These are phyloP conservation scores for Scopus umbretta DNA, from an alignment of 2,113 vertebrate genomes.

Conservation along the genomic window DNA sequence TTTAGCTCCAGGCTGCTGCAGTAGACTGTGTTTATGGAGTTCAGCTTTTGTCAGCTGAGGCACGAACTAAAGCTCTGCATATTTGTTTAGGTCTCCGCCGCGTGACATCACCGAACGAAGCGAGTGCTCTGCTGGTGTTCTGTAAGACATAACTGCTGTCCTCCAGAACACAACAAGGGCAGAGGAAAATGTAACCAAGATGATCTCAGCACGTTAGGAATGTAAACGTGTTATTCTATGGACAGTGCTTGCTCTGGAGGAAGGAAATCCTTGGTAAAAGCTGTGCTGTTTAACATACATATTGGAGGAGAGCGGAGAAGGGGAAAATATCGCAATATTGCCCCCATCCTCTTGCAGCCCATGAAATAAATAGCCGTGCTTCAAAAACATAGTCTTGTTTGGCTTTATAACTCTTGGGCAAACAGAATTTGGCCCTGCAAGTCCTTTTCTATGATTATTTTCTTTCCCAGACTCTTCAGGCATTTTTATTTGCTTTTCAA, in stretches of 20 bases:
- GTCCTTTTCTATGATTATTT: background rate
- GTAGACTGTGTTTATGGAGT: background rate
- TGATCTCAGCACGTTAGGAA: slow-evolving; percentile 53
- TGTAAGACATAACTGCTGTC: slow-evolving; percentile 2
- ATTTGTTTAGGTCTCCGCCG: slow-evolving; percentile 11
- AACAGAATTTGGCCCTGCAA: background rate
- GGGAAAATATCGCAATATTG: slow-evolving; percentile 24
- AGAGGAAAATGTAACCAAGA: slow-evolving; percentile 45
- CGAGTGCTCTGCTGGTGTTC: background rate
- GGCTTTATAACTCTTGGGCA: background rate
- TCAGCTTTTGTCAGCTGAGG: slow-evolving; percentile 57
- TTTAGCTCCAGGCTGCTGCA: no score
- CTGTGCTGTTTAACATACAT: slow-evolving; percentile 20
- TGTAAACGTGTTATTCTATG: background rate
- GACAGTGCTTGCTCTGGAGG: slow-evolving; percentile 19
- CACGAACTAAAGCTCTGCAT: slow-evolving; percentile 41
- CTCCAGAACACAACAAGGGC: slow-evolving; percentile 18
- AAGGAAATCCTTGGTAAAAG: slow-evolving; percentile 58
- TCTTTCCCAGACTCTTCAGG: background rate
- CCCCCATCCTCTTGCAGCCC: background rate
- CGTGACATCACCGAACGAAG: slow-evolving; percentile 9
- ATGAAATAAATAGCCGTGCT: background rate
- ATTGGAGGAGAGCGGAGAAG: slow-evolving; percentile 40
- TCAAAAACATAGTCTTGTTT: background rate
- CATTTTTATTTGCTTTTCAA: background rate